Evolutionary conservation across 2,888 invertebrate genomes (phyloP).

Genomic region (Luperina nickerlii): DNA sequence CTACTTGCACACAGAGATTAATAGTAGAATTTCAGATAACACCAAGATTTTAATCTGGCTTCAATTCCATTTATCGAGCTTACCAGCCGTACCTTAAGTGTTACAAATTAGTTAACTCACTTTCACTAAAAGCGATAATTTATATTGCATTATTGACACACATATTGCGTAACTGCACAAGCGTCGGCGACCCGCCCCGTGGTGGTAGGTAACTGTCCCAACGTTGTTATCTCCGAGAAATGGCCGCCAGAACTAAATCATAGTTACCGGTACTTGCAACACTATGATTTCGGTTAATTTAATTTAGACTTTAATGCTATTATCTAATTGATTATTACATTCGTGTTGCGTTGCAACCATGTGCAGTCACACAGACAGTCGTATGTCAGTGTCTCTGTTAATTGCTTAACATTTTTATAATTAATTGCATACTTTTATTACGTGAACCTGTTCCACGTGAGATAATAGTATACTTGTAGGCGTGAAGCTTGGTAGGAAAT

Average conservation of each 20-base stretch:
- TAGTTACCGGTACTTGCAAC: constrained; percentile 27
- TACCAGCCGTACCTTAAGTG: constrained; percentile 14
- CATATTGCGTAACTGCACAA: constrained; percentile 43
- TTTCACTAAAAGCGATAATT: constrained; percentile 50
- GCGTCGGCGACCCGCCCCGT: constrained; percentile 20
- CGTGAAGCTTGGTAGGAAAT: not conserved
- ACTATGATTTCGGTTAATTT: constrained; percentile 12
- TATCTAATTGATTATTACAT: constrained; percentile 6
- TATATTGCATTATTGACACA: constrained; percentile 59
- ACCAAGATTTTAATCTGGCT: constrained; percentile 28
- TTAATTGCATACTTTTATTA: not conserved
- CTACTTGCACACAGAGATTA: not conserved
- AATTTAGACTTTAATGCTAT: constrained; percentile 1
- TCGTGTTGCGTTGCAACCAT: not conserved
- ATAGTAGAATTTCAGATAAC: not conserved
- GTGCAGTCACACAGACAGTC: constrained; percentile 4
- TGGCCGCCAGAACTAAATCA: constrained; percentile 28
- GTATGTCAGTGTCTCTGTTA: not conserved
- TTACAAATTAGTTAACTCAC: constrained; percentile 43
- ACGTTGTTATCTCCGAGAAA: constrained; percentile 23
- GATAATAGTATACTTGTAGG: not conserved
- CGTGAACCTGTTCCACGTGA: not conserved
- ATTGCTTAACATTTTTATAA: constrained; percentile 3
- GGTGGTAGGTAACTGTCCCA: constrained; percentile 12
- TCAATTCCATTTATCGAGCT: constrained; percentile 4